phyloP scores from a whole-genome alignment of 2,888 invertebrate species.

The Syrphus vitripennis region DNA sequence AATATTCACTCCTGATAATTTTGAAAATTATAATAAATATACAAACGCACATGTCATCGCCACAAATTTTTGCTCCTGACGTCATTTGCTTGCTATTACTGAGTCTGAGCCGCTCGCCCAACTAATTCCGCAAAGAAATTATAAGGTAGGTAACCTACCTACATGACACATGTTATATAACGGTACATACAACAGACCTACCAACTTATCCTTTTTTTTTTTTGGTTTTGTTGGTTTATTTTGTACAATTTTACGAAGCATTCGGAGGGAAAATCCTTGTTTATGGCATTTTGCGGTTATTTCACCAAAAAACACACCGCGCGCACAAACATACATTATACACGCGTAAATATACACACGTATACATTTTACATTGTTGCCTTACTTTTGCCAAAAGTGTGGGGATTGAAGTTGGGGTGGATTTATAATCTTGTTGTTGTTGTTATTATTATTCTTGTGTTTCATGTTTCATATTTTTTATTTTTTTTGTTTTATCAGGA shows the following conservation, averaged over 20 bases:
- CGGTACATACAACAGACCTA: no score
- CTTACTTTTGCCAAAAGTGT: slow-evolving; percentile 61
- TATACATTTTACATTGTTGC: slow-evolving; percentile 56
- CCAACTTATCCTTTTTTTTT: not conserved
- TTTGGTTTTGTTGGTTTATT: slow-evolving; percentile 48
- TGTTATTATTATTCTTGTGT: slow-evolving; percentile 4
- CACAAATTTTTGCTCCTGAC: slow-evolving; percentile 49
- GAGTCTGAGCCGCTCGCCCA: not conserved
- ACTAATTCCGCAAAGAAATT: slow-evolving; percentile 35
- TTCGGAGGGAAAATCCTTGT: slow-evolving; percentile 67
- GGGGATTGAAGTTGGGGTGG: slow-evolving; percentile 31
- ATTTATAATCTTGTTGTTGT: slow-evolving; percentile 27
- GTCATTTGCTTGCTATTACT: slow-evolving; percentile 1
- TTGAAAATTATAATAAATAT: slow-evolving; percentile 62
- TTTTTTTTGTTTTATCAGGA: no score
- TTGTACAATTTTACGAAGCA: slow-evolving; percentile 59
- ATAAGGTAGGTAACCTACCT: no score
- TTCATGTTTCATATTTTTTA: slow-evolving; percentile 17
- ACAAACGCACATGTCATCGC: slow-evolving; percentile 63
- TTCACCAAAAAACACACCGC: slow-evolving; percentile 8
- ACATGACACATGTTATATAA: not conserved
- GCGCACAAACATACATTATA: slow-evolving; percentile 17
- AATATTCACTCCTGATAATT: slow-evolving; percentile 43
- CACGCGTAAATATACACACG: slow-evolving; percentile 55
- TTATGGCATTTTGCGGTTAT: slow-evolving; percentile 70